A percentile compares a stretch with the other conserved stretches of the same genome.
Conservation (phyloP, 1,140 invertebrate genomes). For the Grapholita molesta region DNA sequence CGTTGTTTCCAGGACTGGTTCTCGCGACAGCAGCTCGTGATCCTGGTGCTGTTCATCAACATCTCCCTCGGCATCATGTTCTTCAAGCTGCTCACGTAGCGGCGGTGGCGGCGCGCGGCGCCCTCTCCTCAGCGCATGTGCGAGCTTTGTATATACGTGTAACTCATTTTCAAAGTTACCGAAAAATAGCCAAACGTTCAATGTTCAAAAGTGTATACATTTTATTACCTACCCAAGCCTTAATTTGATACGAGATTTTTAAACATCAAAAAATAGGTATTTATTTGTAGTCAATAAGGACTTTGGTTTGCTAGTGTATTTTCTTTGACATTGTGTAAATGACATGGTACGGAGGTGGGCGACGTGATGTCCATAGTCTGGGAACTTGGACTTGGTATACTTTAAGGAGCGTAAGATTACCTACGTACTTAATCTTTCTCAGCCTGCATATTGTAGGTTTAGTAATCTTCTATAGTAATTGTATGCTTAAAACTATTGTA, state of each 20-base stretch:
- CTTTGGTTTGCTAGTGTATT: conserved; percentile 68
- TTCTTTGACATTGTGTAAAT: conserved; percentile 63
- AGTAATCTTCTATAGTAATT: conserved; percentile 27
- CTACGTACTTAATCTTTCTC: conserved; percentile 29
- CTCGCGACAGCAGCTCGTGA: conserved; percentile 96
- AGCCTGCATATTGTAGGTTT: conserved; percentile 72
- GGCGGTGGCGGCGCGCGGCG: conserved; percentile 65
- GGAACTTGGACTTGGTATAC: conserved; percentile 40
- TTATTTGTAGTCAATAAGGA: conserved; percentile 51
- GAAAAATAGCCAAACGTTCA: conserved; percentile 42
- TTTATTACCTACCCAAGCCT: conserved; percentile 33
- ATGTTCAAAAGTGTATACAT: conserved; percentile 45
- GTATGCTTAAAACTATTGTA: conserved; percentile 21
- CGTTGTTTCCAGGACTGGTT: conserved; percentile 93
- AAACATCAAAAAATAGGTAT: conserved; percentile 37
- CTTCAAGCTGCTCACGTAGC: conserved; percentile 96
- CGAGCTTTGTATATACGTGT: conserved; percentile 50
- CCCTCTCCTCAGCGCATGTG: conserved; percentile 28
- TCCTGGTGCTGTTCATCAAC: conserved; percentile 97
- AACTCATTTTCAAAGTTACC: conserved; percentile 34
- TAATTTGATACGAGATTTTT: conserved; percentile 43
- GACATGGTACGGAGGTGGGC: conserved; percentile 40
- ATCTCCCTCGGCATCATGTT: conserved; percentile 98
- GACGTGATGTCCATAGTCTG: conserved; percentile 43
- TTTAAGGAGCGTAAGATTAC: conserved; percentile 53